phyloP scores from a whole-genome alignment of 2,888 invertebrate genomes.

The Abrostola tripartita region DNA sequence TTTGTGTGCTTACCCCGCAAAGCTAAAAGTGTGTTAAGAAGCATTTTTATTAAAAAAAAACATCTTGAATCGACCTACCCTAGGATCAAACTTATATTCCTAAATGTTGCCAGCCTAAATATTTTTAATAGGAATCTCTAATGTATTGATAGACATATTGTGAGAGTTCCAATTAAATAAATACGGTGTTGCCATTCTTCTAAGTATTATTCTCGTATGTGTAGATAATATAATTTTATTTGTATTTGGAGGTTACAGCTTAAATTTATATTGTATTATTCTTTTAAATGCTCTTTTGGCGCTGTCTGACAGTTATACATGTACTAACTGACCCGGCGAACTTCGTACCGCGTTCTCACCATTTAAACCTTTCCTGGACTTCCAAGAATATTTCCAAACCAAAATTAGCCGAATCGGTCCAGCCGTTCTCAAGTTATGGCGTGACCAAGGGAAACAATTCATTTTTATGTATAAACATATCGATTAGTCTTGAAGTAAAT shows the following conservation, averaged over 20 bases:
- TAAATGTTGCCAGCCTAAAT: constrained; percentile 52
- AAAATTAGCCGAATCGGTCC: too few species aligned
- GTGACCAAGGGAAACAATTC: too few species aligned
- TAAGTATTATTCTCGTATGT: constrained; percentile 50
- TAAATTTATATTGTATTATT: background rate
- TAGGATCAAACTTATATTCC: background rate
- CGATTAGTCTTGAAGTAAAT: too few species aligned
- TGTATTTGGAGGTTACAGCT: constrained; percentile 32
- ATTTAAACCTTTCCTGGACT: too few species aligned
- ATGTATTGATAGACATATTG: constrained; percentile 24
- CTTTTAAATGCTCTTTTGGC: too few species aligned
- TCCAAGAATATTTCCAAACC: too few species aligned
- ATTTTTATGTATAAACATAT: too few species aligned
- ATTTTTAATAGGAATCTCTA: constrained; percentile 42
- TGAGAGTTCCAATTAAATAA: constrained; percentile 34
- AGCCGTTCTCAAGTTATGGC: too few species aligned
- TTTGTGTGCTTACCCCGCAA: background rate
- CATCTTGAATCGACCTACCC: constrained; percentile 2
- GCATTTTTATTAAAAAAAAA: constrained; percentile 7
- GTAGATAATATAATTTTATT: constrained; percentile 37
- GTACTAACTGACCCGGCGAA: too few species aligned
- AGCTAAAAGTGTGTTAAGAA: background rate
- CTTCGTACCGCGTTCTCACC: too few species aligned
- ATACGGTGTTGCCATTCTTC: constrained; percentile 49
- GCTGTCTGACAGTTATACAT: too few species aligned